A percentile compares a stretch with the other conserved stretches of the same genome.
phyloP scores from a whole-genome alignment of 92 coral and sea anemone species.

The Diadumene lineata region DNA sequence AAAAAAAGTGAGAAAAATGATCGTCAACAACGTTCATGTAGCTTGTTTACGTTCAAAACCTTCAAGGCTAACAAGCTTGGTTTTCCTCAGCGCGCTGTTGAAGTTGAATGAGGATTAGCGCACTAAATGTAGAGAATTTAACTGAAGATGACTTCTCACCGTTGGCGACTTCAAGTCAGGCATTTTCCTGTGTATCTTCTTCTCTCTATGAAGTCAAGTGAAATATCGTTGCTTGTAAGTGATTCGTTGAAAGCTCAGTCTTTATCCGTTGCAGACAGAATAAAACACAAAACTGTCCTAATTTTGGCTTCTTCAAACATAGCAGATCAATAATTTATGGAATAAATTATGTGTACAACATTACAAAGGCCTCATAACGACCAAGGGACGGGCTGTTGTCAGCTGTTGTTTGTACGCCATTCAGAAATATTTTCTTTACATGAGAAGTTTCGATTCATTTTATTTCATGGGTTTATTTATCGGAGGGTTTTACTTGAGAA shows the following conservation, averaged over 20 bases:
- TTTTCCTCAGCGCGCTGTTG: too few relatives aligned
- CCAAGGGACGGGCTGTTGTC: background rate
- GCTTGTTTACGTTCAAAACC: too few relatives aligned
- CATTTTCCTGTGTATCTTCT: constrained; percentile 2
- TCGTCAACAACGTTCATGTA: too few relatives aligned
- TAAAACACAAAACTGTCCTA: constrained; percentile 20
- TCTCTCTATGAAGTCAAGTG: background rate
- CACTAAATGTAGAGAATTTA: background rate
- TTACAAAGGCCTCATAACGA: constrained; percentile 25
- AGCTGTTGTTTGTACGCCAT: background rate
- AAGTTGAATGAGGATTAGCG: background rate
- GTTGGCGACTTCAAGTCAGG: constrained; percentile 23
- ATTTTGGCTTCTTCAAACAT: constrained; percentile 31
- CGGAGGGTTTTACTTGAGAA: too few relatives aligned
- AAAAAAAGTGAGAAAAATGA: constrained; percentile 15
- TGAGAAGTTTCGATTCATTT: background rate
- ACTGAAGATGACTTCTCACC: background rate
- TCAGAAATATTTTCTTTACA: background rate
- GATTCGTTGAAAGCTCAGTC: constrained; percentile 4
- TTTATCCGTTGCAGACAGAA: constrained; percentile 2
- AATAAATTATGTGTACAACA: constrained; percentile 21
- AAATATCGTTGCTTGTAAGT: background rate
- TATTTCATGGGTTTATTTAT: too few relatives aligned
- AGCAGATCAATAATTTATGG: constrained; percentile 27
- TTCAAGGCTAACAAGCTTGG: too few relatives aligned